Evolutionary conservation across 2,888 invertebrate species (phyloP), one percentile per base, ranked within the genome.

Genomic region (Cremastinae sp.): DNA sequence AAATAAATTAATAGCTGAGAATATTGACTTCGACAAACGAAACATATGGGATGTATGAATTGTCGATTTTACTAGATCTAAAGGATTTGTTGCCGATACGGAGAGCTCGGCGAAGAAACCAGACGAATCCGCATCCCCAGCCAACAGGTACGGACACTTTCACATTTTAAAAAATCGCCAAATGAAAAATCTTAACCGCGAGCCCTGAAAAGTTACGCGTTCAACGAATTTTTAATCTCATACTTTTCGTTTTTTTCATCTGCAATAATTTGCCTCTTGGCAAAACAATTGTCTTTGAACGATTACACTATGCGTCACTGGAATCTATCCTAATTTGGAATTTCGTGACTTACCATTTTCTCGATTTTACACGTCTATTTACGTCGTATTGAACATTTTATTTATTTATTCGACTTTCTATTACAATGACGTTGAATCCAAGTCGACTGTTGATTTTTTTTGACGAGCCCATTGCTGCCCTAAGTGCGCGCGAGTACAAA

Each of bases 61-160:
- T 84, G 73, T 84, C 79, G 80, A 83, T 86, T 85, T 87, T 83
- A 78, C 73, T 87, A 88, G 88, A 88, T 87, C 85, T 80, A 87
- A 87, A 82, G 88, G 85, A 82, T 86, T 82, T 86, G 76, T 84
- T 84, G 86, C 81, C 84, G 84, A 84, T 83, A 84, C 82, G 83
- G 87, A 88, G 79, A 80, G 80, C 72, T 71, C 80, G 73, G 69
- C 74, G 74, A 84, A 83, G 77, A 82, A 76, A 79, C 78, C 78
- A 69, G 64, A 78, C 62, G 82, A 81, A 34, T 51, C 84, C 76
- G 79, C 84, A 72, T 73, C 81, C 62, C 81, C 81, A 68, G 85
- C 86, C 58, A 78, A 70, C 83, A 88, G 88, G 88, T 88, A 88
- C 79, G 88, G 28, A 82, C 54, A 62, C 51, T 61, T 74, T 62